Evolutionary conservation across 2,797 vertebrate species (phyloP).

Genomic region (Tapera naevia): DNA sequence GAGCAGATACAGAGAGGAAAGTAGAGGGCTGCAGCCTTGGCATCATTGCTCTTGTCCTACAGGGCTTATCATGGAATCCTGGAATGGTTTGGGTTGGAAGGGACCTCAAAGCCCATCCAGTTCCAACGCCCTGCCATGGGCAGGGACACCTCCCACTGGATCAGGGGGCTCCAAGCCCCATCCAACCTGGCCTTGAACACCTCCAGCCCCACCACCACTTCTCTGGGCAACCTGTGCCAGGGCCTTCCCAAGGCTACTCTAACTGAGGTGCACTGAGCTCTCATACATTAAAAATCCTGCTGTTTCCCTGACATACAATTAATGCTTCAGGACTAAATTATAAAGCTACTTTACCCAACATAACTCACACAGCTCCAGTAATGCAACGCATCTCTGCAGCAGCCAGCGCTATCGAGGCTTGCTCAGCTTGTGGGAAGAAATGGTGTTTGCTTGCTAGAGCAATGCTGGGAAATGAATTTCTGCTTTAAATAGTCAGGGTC

Average conservation of each 20-base stretch:
- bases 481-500: background rate
- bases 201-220: no score
- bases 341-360: background rate
- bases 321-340: background rate
- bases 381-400: background rate
- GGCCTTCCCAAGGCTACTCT: background rate
- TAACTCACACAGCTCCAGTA: fast-evolving
- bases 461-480: background rate
- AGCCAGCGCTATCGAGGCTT: fast-evolving
- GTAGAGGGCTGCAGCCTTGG: background rate
- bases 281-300: background rate
- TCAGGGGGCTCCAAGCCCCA: no score
- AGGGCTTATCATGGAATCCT: background rate
- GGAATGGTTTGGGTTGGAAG: no score
- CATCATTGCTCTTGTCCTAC: background rate
- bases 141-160: no score
- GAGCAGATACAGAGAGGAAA: fast-evolving
- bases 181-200: no score
- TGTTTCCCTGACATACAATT: background rate
- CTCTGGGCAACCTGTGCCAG: no score
- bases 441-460: background rate
- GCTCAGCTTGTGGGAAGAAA: background rate
- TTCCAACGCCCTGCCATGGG: no score
- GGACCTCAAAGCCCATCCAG: no score
- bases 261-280: background rate